Evolutionary conservation across 2,797 vertebrate genomes (phyloP).

Genomic region (Xenentodon cancila): DNA sequence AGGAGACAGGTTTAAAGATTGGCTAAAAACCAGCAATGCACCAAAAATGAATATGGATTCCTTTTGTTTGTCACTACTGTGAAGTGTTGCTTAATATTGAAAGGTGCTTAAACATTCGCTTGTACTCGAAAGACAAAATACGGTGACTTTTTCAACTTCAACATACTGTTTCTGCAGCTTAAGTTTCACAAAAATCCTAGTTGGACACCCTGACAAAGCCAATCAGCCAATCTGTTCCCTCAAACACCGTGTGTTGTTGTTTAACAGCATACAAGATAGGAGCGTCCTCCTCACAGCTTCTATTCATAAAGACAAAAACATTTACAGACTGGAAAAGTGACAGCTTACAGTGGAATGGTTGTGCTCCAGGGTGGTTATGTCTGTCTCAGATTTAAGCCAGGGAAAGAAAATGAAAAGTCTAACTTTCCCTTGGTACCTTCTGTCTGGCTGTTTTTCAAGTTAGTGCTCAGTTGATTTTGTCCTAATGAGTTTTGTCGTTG

Average conservation of each 20-base stretch:
- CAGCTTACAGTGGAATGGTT: slow-evolving; percentile 44
- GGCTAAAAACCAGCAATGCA: slow-evolving; percentile 18
- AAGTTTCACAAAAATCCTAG: slow-evolving; percentile 19
- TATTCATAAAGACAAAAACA: slow-evolving; percentile 7
- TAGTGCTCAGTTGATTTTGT: slow-evolving; percentile 58
- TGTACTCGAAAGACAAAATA: slow-evolving; percentile 6
- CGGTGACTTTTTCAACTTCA: slow-evolving; percentile 11
- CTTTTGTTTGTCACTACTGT: slow-evolving; percentile 14
- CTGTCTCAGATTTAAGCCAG: slow-evolving; percentile 54
- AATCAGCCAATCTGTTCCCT: slow-evolving; percentile 46
- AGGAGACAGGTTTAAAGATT: slow-evolving; percentile 11
- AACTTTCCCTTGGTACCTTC: slow-evolving; percentile 38
- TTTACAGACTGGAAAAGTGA: slow-evolving; percentile 17
- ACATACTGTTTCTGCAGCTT: slow-evolving; percentile 26
- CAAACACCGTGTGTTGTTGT: slow-evolving; percentile 12
- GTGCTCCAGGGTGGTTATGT: slow-evolving; percentile 55
- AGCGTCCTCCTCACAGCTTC: slow-evolving; percentile 29
- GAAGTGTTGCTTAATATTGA: slow-evolving; percentile 27
- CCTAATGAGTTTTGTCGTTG: slow-evolving; percentile 62
- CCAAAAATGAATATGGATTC: slow-evolving; percentile 25
- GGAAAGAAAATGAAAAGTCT: slow-evolving; percentile 48
- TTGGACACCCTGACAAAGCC: slow-evolving; percentile 11
- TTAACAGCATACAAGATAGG: background rate
- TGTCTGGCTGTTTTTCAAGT: slow-evolving; percentile 52
- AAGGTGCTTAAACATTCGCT: slow-evolving; percentile 5